These are phyloP conservation scores for Taurulus bubalis DNA, from an alignment of 2,113 vertebrate species.

Conservation along the genomic window DNA sequence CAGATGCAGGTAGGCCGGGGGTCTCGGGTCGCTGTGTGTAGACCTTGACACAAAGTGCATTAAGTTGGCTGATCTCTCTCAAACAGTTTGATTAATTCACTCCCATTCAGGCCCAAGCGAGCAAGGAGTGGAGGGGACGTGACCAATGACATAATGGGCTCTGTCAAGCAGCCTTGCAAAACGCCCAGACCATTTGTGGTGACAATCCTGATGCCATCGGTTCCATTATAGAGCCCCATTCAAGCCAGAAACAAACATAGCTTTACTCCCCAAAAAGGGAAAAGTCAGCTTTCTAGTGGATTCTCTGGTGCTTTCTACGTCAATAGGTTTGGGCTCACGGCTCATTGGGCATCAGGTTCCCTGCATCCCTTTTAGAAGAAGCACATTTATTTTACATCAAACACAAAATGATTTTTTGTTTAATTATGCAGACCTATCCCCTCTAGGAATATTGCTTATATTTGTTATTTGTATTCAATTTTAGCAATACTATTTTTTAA, in stretches of 20 bases:
- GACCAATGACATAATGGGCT: conserved; percentile 80
- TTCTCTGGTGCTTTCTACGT: conserved; percentile 39
- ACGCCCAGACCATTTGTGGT: conserved; percentile 83
- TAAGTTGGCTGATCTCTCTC: conserved; percentile 71
- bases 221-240: conserved; percentile 72
- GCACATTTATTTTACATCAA: neutral
- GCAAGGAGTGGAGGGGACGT: conserved; percentile 72
- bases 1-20: conserved; percentile 33
- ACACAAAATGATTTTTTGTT: neutral
- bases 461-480: neutral
- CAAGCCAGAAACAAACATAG: conserved; percentile 77
- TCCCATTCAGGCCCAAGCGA: conserved; percentile 66
- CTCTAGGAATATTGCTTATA: neutral
- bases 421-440: neutral
- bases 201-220: conserved; percentile 81
- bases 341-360: conserved; percentile 16
- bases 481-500: neutral
- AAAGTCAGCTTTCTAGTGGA: conserved; percentile 67
- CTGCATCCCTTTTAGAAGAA: neutral
- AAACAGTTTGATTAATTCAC: conserved; percentile 77
- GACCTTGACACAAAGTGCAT: conserved; percentile 69
- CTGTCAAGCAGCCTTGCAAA: conserved; percentile 77
- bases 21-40: conserved; percentile 48
- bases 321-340: conserved; percentile 34
- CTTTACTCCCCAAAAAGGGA: conserved; percentile 54